These are phyloP conservation scores for Phragmatobia fuliginosa DNA, from an alignment of 2,888 invertebrate species.

Conservation along the genomic window DNA sequence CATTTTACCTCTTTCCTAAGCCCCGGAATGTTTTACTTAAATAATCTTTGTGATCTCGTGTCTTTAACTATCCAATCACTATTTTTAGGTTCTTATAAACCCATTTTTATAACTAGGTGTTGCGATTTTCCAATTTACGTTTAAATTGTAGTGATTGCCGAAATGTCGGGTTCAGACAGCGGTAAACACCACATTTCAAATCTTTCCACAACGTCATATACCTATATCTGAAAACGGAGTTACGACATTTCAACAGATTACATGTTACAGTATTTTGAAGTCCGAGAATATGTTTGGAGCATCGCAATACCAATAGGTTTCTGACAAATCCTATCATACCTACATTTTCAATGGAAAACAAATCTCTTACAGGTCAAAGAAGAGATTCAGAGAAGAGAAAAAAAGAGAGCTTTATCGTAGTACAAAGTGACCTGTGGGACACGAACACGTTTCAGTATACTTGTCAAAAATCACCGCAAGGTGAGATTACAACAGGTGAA, in stretches of 20 bases:
- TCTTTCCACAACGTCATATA: background rate
- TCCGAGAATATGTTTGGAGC: background rate
- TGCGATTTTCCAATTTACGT: background rate
- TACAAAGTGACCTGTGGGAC: conserved; percentile 89
- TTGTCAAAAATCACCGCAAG: conserved; percentile 79
- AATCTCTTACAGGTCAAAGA: conserved; percentile 73
- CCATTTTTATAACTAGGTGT: background rate
- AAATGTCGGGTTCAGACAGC: background rate
- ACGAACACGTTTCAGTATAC: conserved; percentile 88
- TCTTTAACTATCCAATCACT: background rate
- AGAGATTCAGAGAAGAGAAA: conserved; percentile 81
- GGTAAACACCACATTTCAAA: background rate
- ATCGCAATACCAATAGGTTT: background rate
- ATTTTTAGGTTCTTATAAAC: no score
- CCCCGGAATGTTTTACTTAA: conserved; percentile 17
- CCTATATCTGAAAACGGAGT: background rate
- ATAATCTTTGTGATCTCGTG: conserved; percentile 17
- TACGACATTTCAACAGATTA: background rate
- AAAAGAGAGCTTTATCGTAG: conserved; percentile 88
- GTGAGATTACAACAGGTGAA: conserved; percentile 55
- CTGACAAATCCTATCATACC: background rate
- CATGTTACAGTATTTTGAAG: background rate
- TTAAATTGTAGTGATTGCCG: background rate
- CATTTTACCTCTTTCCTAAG: background rate
- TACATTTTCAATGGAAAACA: background rate